Percentiles rank a stretch among this genome's conserved stretches.
Evolutionary conservation across 2,113 vertebrate species (phyloP).

Genomic region (Austrofundulus limnaeus): DNA sequence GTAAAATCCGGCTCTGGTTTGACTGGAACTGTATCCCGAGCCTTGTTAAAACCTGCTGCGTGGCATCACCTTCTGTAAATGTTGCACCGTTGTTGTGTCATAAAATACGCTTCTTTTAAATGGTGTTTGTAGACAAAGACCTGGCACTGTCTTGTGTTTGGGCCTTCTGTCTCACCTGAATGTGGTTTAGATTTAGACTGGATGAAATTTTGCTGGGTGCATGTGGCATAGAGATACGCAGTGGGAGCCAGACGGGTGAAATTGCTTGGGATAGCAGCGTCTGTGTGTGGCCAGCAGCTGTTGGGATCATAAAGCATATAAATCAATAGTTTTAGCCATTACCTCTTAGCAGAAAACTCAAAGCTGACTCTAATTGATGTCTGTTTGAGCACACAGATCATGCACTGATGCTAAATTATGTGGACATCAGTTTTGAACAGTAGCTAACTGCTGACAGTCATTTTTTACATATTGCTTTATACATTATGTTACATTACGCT

Average conservation of each 20-base stretch:
- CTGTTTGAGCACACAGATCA: constrained; percentile 31
- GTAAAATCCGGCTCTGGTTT: constrained; percentile 16
- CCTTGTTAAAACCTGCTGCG: constrained; percentile 24
- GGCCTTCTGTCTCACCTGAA: not conserved
- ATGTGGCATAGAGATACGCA: constrained; percentile 11
- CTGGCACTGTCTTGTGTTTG: constrained; percentile 9
- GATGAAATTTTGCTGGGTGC: not conserved
- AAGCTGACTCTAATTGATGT: constrained; percentile 39
- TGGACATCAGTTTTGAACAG: constrained; percentile 32
- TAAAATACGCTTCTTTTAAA: constrained; percentile 16
- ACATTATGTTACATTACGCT: not conserved
- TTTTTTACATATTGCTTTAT: constrained; percentile 33
- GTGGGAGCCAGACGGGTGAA: constrained; percentile 3
- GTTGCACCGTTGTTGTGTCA: constrained; percentile 4
- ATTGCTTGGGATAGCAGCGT: constrained; percentile 24
- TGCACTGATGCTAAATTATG: constrained; percentile 43
- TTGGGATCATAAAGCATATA: constrained; percentile 43
- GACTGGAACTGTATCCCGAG: constrained; percentile 21
- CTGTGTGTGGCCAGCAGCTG: constrained; percentile 32
- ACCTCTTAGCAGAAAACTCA: constrained; percentile 55
- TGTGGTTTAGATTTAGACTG: not conserved
- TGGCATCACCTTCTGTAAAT: constrained; percentile 25
- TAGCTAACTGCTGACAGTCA: constrained; percentile 7
- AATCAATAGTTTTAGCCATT: constrained; percentile 66
- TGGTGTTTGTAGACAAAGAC: constrained; percentile 36